Evolutionary conservation across 2,797 vertebrate genomes (phyloP).

Genomic region (Myripristis murdjan): DNA sequence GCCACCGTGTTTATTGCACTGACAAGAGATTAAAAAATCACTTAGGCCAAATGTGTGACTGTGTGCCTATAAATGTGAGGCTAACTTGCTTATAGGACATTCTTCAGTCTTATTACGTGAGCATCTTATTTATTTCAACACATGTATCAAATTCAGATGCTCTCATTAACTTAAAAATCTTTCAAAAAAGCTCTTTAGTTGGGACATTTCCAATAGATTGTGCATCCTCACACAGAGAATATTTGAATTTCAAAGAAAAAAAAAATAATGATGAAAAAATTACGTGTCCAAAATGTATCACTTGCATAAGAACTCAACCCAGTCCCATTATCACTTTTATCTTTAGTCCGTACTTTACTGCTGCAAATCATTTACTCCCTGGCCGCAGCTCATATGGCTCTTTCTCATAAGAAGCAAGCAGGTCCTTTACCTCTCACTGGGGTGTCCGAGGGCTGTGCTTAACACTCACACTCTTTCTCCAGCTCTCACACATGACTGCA

Average conservation of each 20-base stretch:
- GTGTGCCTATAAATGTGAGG: too few relatives aligned
- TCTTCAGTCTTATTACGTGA: neutral
- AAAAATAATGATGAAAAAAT: conserved; percentile 13
- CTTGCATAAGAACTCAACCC: conserved; percentile 40
- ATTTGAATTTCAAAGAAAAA: conserved; percentile 14
- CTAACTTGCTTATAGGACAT: neutral
- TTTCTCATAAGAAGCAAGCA: conserved; percentile 49
- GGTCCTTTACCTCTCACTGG: conserved; percentile 75
- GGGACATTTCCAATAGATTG: neutral
- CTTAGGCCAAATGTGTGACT: neutral
- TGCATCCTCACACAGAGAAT: neutral
- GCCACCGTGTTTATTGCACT: neutral
- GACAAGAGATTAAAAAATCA: neutral
- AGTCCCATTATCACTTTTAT: conserved; percentile 59
- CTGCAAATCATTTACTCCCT: conserved; percentile 68
- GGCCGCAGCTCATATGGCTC: conserved; percentile 40
- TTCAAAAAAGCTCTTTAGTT: neutral
- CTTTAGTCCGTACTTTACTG: conserved; percentile 60
- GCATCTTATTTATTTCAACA: neutral
- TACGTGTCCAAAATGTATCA: conserved; percentile 44
- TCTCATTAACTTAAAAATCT: neutral
- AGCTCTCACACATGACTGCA: conserved; percentile 65
- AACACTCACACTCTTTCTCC: conserved; percentile 70
- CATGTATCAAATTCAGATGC: neutral
- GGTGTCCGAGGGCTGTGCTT: conserved; percentile 64